A percentile compares a stretch with the other conserved stretches of the same genome.
Evolutionary conservation across 2,888 invertebrate genomes (phyloP).

Genomic region (Microchrysa polita): DNA sequence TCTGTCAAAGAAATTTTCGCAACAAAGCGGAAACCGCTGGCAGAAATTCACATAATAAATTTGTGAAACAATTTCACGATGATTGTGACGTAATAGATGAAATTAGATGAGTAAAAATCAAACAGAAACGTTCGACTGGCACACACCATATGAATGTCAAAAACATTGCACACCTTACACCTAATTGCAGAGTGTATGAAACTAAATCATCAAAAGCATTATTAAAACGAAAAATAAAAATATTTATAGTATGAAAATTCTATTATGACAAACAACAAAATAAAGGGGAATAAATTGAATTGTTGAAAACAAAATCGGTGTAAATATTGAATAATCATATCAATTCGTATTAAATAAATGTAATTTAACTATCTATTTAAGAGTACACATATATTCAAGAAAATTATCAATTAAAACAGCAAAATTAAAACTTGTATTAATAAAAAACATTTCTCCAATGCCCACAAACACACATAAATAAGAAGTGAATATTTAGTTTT

Average conservation of each 20-base stretch:
- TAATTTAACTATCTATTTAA: not conserved
- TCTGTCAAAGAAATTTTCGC: no score
- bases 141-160: not conserved
- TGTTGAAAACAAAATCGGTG: not conserved
- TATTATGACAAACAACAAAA: not conserved
- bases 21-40: no score
- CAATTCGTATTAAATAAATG: slow-evolving; percentile 13
- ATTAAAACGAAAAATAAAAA: no score
- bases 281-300: not conserved
- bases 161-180: not conserved
- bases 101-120: not conserved
- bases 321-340: slow-evolving; percentile 45
- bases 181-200: no score
- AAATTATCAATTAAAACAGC: not conserved
- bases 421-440: not conserved
- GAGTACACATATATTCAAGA: not conserved
- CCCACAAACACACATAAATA: not conserved
- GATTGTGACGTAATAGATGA: no score
- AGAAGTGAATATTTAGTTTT: no score
- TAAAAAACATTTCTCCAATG: not conserved
- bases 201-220: no score
- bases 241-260: no score
- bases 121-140: not conserved
- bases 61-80: no score
- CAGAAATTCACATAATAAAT: no score